Percentiles rank a stretch among this genome's conserved stretches.
These are phyloP conservation scores for Rhaphigaster nebulosa DNA, from an alignment of 2,888 invertebrate species.

Conservation along the genomic window DNA sequence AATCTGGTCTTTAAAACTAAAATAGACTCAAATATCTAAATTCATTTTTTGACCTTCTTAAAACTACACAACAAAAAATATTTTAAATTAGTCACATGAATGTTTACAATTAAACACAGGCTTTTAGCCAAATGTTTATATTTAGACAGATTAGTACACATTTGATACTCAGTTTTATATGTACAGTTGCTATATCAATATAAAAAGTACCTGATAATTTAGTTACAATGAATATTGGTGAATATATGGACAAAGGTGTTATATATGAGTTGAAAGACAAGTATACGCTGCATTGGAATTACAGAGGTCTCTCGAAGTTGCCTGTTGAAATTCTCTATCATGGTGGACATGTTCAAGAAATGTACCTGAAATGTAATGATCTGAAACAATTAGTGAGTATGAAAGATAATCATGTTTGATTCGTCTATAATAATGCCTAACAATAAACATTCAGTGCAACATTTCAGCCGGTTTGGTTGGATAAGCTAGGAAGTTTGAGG, in stretches of 20 bases:
- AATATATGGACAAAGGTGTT: conserved; percentile 59
- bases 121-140: conserved; percentile 58
- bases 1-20: conserved; percentile 28
- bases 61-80: conserved; percentile 23
- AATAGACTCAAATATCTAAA: conserved; percentile 38
- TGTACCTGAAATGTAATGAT: conserved; percentile 62
- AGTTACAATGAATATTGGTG: conserved; percentile 47
- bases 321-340: conserved; percentile 61
- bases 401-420: background rate
- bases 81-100: conserved; percentile 55
- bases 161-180: conserved; percentile 52
- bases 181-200: conserved; percentile 48
- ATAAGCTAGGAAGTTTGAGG: conserved; percentile 58
- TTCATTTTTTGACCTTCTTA: conserved; percentile 33
- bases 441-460: conserved; percentile 33
- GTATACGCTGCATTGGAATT: conserved; percentile 63
- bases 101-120: conserved; percentile 55
- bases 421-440: conserved; percentile 1
- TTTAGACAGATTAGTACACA: conserved; percentile 56
- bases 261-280: conserved; percentile 66
- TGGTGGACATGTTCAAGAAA: conserved; percentile 62
- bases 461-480: conserved; percentile 62
- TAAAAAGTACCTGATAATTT: conserved; percentile 37
- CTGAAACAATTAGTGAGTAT: conserved; percentile 60
- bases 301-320: conserved; percentile 54